Percentiles rank a stretch among this genome's conserved stretches.
phyloP scores from a whole-genome alignment of 2,113 vertebrate genomes.

The Promerops cafer region DNA sequence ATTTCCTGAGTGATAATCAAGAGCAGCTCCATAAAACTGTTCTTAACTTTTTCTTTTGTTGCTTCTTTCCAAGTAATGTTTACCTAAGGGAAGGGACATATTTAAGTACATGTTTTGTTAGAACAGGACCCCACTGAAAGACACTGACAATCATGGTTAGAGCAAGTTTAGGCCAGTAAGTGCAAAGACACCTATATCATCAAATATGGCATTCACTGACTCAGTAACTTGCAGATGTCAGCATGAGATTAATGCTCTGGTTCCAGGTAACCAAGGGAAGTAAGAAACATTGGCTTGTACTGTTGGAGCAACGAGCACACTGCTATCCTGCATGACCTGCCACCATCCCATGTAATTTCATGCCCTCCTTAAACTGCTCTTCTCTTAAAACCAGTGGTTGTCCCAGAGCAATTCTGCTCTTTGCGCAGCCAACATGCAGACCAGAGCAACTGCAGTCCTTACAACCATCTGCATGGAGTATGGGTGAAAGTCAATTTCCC shows the following conservation, averaged over 20 bases:
- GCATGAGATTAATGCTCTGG: background rate
- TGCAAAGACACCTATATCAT: background rate
- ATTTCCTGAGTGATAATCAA: background rate
- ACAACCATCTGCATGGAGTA: background rate
- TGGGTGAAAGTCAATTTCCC: background rate
- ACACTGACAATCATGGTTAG: background rate
- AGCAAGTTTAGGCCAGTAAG: slow-evolving; percentile 31
- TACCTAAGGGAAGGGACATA: background rate
- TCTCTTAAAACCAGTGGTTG: background rate
- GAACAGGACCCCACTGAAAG: slow-evolving; percentile 7
- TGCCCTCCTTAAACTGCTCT: background rate
- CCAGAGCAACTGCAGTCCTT: background rate
- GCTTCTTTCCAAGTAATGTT: background rate
- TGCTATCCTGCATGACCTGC: background rate
- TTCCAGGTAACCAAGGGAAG: slow-evolving; percentile 6
- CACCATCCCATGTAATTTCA: background rate
- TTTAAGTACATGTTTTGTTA: background rate
- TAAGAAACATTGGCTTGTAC: background rate
- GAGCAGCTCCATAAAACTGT: background rate
- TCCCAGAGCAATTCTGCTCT: background rate
- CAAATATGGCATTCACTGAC: background rate
- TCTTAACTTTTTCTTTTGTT: background rate
- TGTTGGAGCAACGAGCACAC: background rate
- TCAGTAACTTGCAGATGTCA: background rate
- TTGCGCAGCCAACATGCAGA: background rate